Evolutionary conservation across 2,888 invertebrate genomes (phyloP).

Genomic region (Galerucella nymphaeae): DNA sequence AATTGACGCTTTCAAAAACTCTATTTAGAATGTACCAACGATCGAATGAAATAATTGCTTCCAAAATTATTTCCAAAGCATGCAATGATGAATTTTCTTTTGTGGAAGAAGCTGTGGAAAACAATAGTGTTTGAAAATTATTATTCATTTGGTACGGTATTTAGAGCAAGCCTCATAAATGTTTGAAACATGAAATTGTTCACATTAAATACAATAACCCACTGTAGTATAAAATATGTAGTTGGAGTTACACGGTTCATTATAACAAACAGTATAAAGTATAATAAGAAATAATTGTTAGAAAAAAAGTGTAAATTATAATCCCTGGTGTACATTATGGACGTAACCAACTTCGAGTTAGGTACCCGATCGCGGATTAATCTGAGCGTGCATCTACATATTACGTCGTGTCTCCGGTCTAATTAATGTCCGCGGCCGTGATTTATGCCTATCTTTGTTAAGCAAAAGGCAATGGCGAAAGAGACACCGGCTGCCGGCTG

Average conservation of each 20-base stretch:
- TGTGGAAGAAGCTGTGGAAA: too few relatives aligned
- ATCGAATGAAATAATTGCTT: too few relatives aligned
- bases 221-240: not conserved
- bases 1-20: too few relatives aligned
- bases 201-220: not conserved
- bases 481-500: slow-evolving; percentile 49
- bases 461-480: slow-evolving; percentile 44
- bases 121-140: too few relatives aligned
- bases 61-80: too few relatives aligned
- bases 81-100: too few relatives aligned
- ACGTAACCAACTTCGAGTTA: slow-evolving; percentile 22
- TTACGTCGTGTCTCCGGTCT: slow-evolving; percentile 62
- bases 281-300: slow-evolving; percentile 9
- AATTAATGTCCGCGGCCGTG: slow-evolving; percentile 63
- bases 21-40: too few relatives aligned
- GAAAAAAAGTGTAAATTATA: slow-evolving; percentile 37
- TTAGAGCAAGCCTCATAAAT: too few relatives aligned
- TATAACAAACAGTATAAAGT: not conserved
- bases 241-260: not conserved
- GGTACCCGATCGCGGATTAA: slow-evolving; percentile 51
- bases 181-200: too few relatives aligned
- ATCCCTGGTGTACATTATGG: slow-evolving; percentile 27
- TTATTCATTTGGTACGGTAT: too few relatives aligned
- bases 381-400: slow-evolving; percentile 63
- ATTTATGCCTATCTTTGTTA: slow-evolving; percentile 61